Evolutionary conservation across 2,888 invertebrate genomes (phyloP).

Genomic region (Allolobophora icterica): DNA sequence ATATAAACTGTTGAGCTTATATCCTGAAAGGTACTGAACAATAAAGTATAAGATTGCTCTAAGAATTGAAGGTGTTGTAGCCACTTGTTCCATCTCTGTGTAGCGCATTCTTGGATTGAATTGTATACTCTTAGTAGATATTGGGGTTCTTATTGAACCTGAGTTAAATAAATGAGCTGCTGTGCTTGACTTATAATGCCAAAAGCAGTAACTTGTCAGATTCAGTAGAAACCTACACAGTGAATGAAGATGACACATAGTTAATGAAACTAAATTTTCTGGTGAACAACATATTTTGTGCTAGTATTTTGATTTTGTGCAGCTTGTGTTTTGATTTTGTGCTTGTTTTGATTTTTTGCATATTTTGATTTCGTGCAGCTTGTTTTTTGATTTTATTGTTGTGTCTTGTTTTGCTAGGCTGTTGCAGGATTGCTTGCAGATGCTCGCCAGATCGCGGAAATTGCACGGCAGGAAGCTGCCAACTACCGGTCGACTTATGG

Average conservation of each 20-base stretch:
- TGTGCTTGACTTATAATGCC: too few relatives aligned
- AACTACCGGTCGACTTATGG: slow-evolving; percentile 91
- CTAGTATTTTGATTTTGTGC: too few relatives aligned
- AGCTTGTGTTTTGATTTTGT: not conserved
- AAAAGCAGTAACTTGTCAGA: not conserved
- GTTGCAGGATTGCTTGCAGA: slow-evolving; percentile 92
- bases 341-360: not conserved
- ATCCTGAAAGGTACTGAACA: too few relatives aligned
- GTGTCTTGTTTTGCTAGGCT: slow-evolving; percentile 68
- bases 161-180: too few relatives aligned
- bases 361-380: too few relatives aligned
- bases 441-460: slow-evolving; percentile 89
- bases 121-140: too few relatives aligned
- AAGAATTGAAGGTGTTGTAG: too few relatives aligned
- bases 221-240: not conserved
- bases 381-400: not conserved
- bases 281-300: not conserved
- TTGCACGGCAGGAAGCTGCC: slow-evolving; percentile 89
- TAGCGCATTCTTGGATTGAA: too few relatives aligned
- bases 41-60: too few relatives aligned
- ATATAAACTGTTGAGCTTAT: too few relatives aligned
- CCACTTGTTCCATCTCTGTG: too few relatives aligned
- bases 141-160: too few relatives aligned
- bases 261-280: not conserved
- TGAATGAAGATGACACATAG: not conserved